Base-by-base conservation (phyloP, 1,140 invertebrate genomes). In the Cydia pomonella region DNA sequence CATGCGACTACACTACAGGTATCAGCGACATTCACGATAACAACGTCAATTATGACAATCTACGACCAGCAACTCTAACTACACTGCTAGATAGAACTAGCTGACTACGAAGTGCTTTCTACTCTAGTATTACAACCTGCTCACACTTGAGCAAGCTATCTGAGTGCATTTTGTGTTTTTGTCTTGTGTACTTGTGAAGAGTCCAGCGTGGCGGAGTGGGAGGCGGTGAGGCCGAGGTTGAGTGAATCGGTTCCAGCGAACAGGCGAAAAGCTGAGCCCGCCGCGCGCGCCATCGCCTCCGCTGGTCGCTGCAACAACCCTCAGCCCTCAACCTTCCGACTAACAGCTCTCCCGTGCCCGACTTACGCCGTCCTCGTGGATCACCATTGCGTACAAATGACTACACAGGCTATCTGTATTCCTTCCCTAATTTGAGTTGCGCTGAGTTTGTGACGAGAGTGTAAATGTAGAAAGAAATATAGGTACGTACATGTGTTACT, bases 171-270 rank as follows among this genome's bases (percentile, higher is more conserved):
- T 59, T 59, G 53, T 59, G 18, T 23, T 12, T 59, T 59, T 73
- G 62, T 77, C 81, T n/a, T 83, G 84, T 88, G 85, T 93, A 88
- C 90, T 93, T 92, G 93, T 84, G 92, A 90, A 87, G 91, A 85
- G 93, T 94, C 93, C 89, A 92, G 86, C 83, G 94, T 92, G 83
- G 94, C 93, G 81, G 94, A 94, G 87, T 95, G 94, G 66, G 95
- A 94, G 84, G 95, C 94, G 88, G 94, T 95, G 84, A 96, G 93
- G 84, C 95, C 95, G 87, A 96, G 93, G 92, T 95, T 95, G 78
- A 96, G 94, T 88, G 95, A 95, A 94, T 96, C 96, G 74, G 96
- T 96, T 81, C 96, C 96, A 75, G 96, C 95, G 82, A 96, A 95
- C 87, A 96, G 95, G 72, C 96, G 95, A 93, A 96, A 96, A 82